phyloP scores from a whole-genome alignment of 2,797 vertebrate genomes.

The Macroramphosus scolopax region DNA sequence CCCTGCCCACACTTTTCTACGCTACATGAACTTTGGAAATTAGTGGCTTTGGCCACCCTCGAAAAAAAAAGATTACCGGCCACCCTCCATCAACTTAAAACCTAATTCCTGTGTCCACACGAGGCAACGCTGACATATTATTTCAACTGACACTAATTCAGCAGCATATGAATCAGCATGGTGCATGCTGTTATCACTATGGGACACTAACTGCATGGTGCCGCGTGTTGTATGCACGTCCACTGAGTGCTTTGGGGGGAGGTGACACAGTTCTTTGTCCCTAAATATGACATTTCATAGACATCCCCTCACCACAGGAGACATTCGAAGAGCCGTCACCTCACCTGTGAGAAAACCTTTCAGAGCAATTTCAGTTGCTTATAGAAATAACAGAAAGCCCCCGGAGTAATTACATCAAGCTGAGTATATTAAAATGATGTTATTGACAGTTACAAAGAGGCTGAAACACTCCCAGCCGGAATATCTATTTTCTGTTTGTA shows the following conservation, averaged over 20 bases:
- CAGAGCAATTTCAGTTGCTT: slow-evolving; percentile 16
- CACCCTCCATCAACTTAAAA: slow-evolving; percentile 44
- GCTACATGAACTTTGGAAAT: slow-evolving; percentile 56
- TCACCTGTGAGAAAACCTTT: slow-evolving; percentile 10
- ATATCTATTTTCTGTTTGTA: no score
- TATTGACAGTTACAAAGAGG: no score
- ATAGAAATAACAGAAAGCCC: no score
- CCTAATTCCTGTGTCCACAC: slow-evolving; percentile 41
- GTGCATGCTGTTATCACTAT: slow-evolving; percentile 9
- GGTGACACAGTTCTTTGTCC: not conserved
- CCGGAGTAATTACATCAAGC: slow-evolving; percentile 16
- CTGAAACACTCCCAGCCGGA: no score
- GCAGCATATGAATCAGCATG: slow-evolving; percentile 9
- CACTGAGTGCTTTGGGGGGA: not conserved
- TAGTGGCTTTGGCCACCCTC: slow-evolving; percentile 35
- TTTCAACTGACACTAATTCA: slow-evolving; percentile 26
- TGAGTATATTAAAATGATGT: no score
- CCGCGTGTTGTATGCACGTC: not conserved
- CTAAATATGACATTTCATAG: slow-evolving; percentile 17
- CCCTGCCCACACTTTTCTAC: slow-evolving; percentile 48
- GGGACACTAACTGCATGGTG: not conserved
- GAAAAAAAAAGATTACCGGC: slow-evolving; percentile 50
- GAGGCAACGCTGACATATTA: slow-evolving; percentile 20
- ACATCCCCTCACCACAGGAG: slow-evolving; percentile 6
- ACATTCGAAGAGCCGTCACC: slow-evolving; percentile 5